Conservation (phyloP, 1,140 invertebrate species). For the Euborellia annulipes region DNA sequence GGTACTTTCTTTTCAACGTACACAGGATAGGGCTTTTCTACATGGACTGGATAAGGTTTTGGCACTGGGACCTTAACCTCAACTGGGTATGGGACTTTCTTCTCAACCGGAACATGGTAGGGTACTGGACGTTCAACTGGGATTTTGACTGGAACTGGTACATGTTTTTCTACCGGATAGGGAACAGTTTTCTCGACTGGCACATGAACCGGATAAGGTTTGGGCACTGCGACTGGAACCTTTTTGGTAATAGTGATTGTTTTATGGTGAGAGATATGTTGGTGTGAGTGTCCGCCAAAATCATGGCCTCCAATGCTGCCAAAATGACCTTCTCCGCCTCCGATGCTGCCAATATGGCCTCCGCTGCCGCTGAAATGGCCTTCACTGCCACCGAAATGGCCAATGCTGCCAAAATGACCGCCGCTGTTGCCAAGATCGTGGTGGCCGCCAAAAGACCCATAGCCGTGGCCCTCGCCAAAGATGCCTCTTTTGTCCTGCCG, state of each 20-base stretch:
- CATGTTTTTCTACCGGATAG: conserved; percentile 35
- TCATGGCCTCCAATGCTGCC: no score
- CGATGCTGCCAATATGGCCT: no score
- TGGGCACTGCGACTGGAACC: conserved; percentile 38
- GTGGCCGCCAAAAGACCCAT: conserved; percentile 36
- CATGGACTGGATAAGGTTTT: conserved; percentile 14
- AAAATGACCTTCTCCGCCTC: no score
- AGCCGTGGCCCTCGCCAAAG: conserved; percentile 25
- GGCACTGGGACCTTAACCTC: conserved; percentile 11
- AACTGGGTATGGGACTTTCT: conserved; percentile 12
- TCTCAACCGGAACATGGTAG: conserved; percentile 8
- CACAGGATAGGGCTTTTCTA: conserved; percentile 13
- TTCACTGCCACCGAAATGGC: no score
- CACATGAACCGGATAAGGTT: conserved; percentile 51
- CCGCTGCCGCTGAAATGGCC: no score
- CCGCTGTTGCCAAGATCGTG: conserved; percentile 18
- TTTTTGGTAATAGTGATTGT: conserved; percentile 49
- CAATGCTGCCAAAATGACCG: no score
- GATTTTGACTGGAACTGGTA: conserved; percentile 21
- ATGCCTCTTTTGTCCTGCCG: conserved; percentile 18
- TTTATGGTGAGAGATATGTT: no score
- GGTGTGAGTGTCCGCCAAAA: no score
- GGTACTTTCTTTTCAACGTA: conserved; percentile 13
- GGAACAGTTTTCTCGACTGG: conserved; percentile 47
- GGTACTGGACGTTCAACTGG: conserved; percentile 10